Base-by-base conservation (phyloP, 2,888 invertebrate species). In the Tetragonula carbonaria region DNA sequence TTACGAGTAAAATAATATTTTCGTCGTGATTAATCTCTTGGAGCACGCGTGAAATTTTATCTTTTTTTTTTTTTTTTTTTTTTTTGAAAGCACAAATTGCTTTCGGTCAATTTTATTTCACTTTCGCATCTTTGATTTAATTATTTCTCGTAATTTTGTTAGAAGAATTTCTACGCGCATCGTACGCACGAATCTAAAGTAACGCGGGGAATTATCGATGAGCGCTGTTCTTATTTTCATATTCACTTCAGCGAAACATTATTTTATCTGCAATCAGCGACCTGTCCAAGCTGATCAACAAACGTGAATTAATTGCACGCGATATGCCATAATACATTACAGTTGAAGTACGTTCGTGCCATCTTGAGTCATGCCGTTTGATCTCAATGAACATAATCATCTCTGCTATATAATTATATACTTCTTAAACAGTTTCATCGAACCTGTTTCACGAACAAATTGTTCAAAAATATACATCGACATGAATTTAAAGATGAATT, bases 271-370 rank as follows among this genome's bases (percentile, higher is more conserved):
- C 11, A 28, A 28, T 63, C 33, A 11, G 33, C 2, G 21, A 63
- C 18, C 63, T 33, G 33, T 63, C 63, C 21, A 63, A 18, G 33
- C 4, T 33, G 63, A 33, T 33, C 63, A 33, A 11, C 18, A 33
- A 63, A 63, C 21, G 28, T 2, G 63, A 28, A 83, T 80, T 86
- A 82, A 82, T 86, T 82, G 67, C 57, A 67, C 51, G 55, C 66
- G 74, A 72, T 50, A 62, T 53, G 66, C 53, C 45, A 59, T 16
- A 65, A 80, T 62, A 77, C 57, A 82, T 80, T 72, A 55, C 70
- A 71, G 63, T 45, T 74, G 72, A 74, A 71, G 74, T 66, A 74
- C 55, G 11, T 28, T 74, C 55, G 51, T 23, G 70, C 21, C 57
- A 59, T n/a, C 63, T 71, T 65, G 23, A 21, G 28, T 63, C 72